phyloP scores from a whole-genome alignment of 92 coral and sea anemone species.

The Parazoanthus atlanticus region DNA sequence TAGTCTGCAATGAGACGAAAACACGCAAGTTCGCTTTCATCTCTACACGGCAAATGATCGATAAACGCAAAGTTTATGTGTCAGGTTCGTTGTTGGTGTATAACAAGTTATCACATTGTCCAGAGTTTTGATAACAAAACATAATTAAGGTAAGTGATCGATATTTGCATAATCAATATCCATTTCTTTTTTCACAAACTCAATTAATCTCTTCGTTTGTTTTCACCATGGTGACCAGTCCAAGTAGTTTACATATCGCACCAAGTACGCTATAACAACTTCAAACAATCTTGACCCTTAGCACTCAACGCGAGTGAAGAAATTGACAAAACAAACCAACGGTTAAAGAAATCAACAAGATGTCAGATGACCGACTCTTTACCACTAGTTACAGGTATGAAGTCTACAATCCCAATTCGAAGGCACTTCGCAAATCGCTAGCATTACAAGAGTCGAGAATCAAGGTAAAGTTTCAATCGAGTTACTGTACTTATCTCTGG shows the following conservation, averaged over 20 bases:
- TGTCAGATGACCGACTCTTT: slow-evolving; percentile 69
- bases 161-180: slow-evolving; percentile 31
- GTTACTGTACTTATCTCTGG: background rate
- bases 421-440: slow-evolving; percentile 63
- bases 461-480: slow-evolving; percentile 55
- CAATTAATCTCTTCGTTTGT: slow-evolving; percentile 47
- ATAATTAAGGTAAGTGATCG: background rate
- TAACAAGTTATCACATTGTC: background rate
- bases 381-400: slow-evolving; percentile 76
- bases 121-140: background rate
- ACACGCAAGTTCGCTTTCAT: background rate
- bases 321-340: slow-evolving; percentile 8
- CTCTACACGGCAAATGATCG: background rate
- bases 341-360: slow-evolving; percentile 6
- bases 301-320: slow-evolving; percentile 7
- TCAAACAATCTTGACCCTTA: background rate
- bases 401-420: slow-evolving; percentile 60
- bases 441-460: slow-evolving; percentile 64
- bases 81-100: background rate
- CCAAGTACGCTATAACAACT: slow-evolving; percentile 4
- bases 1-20: background rate
- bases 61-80: background rate
- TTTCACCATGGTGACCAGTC: slow-evolving; percentile 53
- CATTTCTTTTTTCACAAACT: slow-evolving; percentile 30
- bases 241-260: slow-evolving; percentile 5